Conservation (phyloP, 1,140 invertebrate species). For the Chironomus striatipennis region DNA sequence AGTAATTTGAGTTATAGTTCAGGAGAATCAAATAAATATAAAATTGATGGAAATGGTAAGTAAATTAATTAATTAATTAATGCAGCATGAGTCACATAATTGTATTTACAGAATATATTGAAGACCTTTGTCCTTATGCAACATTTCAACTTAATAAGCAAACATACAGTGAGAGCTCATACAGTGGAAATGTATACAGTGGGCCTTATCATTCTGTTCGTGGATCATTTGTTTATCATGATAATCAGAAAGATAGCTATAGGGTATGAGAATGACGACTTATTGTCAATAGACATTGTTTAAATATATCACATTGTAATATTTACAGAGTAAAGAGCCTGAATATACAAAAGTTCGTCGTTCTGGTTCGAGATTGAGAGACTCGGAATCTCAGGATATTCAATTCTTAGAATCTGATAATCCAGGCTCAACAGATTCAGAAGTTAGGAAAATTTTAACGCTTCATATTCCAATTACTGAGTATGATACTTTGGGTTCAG, state of each 20-base stretch:
- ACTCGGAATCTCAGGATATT: conserved; percentile 55
- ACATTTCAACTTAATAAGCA: conserved; percentile 82
- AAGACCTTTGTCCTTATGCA: conserved; percentile 85
- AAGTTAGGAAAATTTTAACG: conserved; percentile 80
- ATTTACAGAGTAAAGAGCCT: conserved; percentile 60
- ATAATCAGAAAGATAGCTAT: conserved; percentile 51
- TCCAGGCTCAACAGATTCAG: conserved; percentile 75
- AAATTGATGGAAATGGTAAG: conserved; percentile 43
- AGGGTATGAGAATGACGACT: conserved; percentile 40
- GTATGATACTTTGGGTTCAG: conserved; percentile 68
- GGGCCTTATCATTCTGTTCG: conserved; percentile 76
- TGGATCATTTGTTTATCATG: conserved; percentile 84
- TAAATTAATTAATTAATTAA: neutral
- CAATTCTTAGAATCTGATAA: conserved; percentile 73
- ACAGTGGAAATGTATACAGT: conserved; percentile 78
- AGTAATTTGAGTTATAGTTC: conserved; percentile 36
- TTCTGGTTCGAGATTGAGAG: conserved; percentile 63
- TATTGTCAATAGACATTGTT: too few relatives aligned
- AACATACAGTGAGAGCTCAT: conserved; percentile 77
- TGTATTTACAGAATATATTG: conserved; percentile 60
- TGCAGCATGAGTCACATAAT: neutral
- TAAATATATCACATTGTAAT: conserved; percentile 22
- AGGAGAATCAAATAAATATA: conserved; percentile 44
- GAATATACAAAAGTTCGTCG: conserved; percentile 71
- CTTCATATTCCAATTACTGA: conserved; percentile 82